Evolutionary conservation across 1,140 invertebrate species (phyloP), one percentile per base, ranked within the genome.

Genomic region (Drosophila chauvacae): DNA sequence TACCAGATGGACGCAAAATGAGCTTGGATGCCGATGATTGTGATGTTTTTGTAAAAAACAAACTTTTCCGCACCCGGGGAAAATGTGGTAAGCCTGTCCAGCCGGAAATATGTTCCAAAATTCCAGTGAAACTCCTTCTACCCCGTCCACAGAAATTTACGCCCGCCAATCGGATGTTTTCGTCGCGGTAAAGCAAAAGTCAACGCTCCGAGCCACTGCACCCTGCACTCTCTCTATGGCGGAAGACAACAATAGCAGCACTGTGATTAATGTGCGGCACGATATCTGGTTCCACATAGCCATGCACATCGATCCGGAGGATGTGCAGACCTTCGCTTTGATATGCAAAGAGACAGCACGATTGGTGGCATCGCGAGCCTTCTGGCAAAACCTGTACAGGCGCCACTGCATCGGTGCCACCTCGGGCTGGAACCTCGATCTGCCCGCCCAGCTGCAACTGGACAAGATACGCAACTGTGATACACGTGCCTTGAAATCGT

Each of bases 251-350:
- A 72, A 20, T 33, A 78, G 51, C 13, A 26, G 11, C 55, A 51
- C 26, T 39, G 41, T 16, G n/a, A 45, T 71, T 18, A 47, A 53
- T 39, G 58, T 79, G 45, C 56, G 57, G 3, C 80, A 90, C 56
- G 90, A 92, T 50, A 79, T 91, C 66, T 92, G 91, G 91, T 92
- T 90, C 41, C 82, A 91, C 16, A 78, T 92, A 50, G 71, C 91
- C 4, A 62, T 90, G 73, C 72, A 75, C 9, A 76, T 92, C 16
- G 77, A 81, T 13, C 91, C 91, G 4, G 90, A 92, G 58, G 84
- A 92, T 63, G 84, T 92, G 7, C 79, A 91, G 57, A 56, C 63
- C 13, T 92, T 91, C 26, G 83, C 90, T 3, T 28, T 92, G 30
- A 91, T 92, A 35, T 92, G 91, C 30, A 78, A 68, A 20, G 72